Evolutionary conservation across 2,888 invertebrate species (phyloP), one percentile per base, ranked within the genome.

Genomic region (Endomychus coccineus): DNA sequence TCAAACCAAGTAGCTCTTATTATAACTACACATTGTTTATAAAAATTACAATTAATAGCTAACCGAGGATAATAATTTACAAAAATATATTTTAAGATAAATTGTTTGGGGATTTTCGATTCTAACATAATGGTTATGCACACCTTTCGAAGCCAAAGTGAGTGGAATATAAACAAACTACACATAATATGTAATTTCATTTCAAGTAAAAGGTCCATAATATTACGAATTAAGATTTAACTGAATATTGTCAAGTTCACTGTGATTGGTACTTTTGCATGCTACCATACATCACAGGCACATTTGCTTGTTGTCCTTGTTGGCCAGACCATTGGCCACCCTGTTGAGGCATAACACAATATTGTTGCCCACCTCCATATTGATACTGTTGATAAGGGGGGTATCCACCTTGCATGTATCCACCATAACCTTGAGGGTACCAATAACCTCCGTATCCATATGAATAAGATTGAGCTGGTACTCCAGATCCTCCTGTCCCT

Each of bases 371-470:
- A 49, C 74, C 76, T 46, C 70, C 68, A 60, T 64, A 73, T 59
- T 55, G 73, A 61, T 63, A 73, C 67, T 60, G 62, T 50, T 58
- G 66, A 66, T 62, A 71, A 63, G 65, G 67, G 59, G 66, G 61
- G 46, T 60, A 56, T 23, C 60, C 58, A 34, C 58, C 62, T 46
- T 62, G 68, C 65, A 66, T 68, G 67, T 81, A 81, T 31, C 82
- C 78, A 35, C 81, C 80, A 58, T 86, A 81, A 74, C 49, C 66
- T 70, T 85, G 83, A 36, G 85, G 84, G 68, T 91, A 91, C 90
- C 91, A 91, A 65, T 91, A 91, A 61, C 88, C 85, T 49, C 88
- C 87, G 61, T 89, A 89, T 28, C 83, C 80, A 63, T 90, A 91
- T 1, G 87, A 83, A 63, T 90, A 90, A 58, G 88, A 88, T 55